These are phyloP conservation scores for Sylvia atricapilla DNA, from an alignment of 2,113 vertebrate genomes.

Conservation along the genomic window DNA sequence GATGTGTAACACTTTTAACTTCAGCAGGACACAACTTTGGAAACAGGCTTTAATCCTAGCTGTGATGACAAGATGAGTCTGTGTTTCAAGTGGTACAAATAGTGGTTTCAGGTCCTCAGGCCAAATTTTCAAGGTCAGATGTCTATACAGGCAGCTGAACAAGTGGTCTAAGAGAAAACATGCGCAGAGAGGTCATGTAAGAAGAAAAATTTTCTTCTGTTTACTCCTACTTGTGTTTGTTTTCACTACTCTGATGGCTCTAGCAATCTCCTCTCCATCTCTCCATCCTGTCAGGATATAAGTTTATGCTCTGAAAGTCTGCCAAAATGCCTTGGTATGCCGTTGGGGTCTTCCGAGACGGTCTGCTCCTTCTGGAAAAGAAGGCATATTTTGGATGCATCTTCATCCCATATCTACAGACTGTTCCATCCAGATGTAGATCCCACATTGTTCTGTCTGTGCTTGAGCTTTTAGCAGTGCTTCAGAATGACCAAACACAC, in stretches of 20 bases:
- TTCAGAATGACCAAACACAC: not conserved
- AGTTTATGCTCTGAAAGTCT: not conserved
- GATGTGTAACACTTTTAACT: not conserved
- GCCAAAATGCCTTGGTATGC: not conserved
- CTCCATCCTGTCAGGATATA: not conserved
- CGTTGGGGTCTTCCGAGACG: not conserved
- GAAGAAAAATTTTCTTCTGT: not conserved
- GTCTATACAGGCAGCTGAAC: not conserved
- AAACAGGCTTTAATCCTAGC: not conserved
- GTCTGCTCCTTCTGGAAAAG: not conserved
- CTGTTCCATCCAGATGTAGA: not conserved
- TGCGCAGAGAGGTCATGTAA: not conserved
- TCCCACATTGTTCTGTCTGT: not conserved
- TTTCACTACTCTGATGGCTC: not conserved
- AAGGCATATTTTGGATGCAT: not conserved
- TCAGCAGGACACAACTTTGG: not conserved
- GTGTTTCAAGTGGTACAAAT: not conserved
- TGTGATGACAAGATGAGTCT: not conserved
- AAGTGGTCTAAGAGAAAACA: not conserved
- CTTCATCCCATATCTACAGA: not conserved
- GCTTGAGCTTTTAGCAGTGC: not conserved
- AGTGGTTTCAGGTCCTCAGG: not conserved
- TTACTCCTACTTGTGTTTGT: not conserved
- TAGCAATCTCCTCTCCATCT: not conserved
- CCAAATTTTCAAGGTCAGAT: not conserved